Evolutionary conservation across 2,888 invertebrate genomes (phyloP).

Genomic region (Metacarcinus magister): DNA sequence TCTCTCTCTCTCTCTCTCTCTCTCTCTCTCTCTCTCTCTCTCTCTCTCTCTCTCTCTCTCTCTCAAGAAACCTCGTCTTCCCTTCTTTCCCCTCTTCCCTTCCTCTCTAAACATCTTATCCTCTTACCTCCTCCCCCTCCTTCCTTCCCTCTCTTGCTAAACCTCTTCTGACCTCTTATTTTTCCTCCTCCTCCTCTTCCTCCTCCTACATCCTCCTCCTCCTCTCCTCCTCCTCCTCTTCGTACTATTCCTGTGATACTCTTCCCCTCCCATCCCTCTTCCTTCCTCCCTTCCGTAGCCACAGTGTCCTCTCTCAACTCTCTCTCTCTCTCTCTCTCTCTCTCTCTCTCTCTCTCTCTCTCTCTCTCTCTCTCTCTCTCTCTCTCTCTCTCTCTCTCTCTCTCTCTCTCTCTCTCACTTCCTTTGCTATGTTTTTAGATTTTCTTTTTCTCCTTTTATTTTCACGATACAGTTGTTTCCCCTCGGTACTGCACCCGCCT

Average conservation of each 20-base stretch:
- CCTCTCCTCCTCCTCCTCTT: conserved; percentile 20
- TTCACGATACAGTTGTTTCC: no score
- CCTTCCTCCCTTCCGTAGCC: no score
- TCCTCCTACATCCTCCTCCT: background rate
- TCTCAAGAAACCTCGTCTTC: no score
- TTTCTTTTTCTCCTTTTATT: no score
- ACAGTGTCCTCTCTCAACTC: no score
- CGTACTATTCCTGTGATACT: no score
- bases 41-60: background rate
- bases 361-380: conserved; percentile 51
- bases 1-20: background rate
- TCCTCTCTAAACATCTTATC: background rate
- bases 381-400: no score
- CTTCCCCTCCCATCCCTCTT: background rate
- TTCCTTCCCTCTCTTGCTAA: background rate
- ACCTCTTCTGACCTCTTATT: no score
- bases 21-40: conserved; percentile 19
- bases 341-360: conserved; percentile 29
- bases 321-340: background rate
- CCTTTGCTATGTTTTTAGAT: no score
- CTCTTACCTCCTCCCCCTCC: background rate
- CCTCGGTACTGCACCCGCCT: no score
- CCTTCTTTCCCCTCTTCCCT: background rate
- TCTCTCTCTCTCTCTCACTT: no score
- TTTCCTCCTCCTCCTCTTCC: background rate